Base-by-base conservation (phyloP, 1,140 invertebrate species). In the Drosophila ohnishii region DNA sequence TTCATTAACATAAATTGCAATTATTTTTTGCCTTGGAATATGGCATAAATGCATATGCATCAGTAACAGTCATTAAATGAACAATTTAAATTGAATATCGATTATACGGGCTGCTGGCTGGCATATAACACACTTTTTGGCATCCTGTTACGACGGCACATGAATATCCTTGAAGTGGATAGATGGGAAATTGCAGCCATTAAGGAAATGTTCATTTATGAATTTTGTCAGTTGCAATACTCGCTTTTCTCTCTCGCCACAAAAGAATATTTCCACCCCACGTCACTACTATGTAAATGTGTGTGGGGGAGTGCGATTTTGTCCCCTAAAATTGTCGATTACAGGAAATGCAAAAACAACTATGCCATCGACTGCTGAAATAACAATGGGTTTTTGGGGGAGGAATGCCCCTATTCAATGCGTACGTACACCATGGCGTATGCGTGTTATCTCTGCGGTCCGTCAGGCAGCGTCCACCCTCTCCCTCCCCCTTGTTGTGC, bases 201-300 rank as follows among this genome's bases (percentile, higher is more conserved):
- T 57, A 60, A 76, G 71, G 73, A 85, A 82, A 86, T 87, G 77
- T 82, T 78, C 83, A 87, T 78, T 87, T 86, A 82, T 82, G 75
- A 78, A 59, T 66, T 73, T 80, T 75, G 69, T 59, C 40, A 62
- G 76, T 35, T 72, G 72, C 58, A 81, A 66, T 57, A 72, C 62
- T 37, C 51, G 51, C 19, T 55, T 55, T 37, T 55, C 19, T 5
- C 42, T 19, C 51, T 3, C 5, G 14, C 45, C 34, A 55, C 51
- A 55, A 72, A 87, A 67, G 59, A 56, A 40, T 50, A 35, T 58
- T 59, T 48, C 50, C 45, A 28, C 44, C 19, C 45, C 19, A 51
- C 60, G 58, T 42, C 35, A 16, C 5, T 5, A 47, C 44, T 50
- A 45, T 35, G 39, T 47, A 40, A 30, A 28, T 51, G 42, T 55